phyloP scores from a whole-genome alignment of 1,140 invertebrate species.

The Acromyrmex heyeri region DNA sequence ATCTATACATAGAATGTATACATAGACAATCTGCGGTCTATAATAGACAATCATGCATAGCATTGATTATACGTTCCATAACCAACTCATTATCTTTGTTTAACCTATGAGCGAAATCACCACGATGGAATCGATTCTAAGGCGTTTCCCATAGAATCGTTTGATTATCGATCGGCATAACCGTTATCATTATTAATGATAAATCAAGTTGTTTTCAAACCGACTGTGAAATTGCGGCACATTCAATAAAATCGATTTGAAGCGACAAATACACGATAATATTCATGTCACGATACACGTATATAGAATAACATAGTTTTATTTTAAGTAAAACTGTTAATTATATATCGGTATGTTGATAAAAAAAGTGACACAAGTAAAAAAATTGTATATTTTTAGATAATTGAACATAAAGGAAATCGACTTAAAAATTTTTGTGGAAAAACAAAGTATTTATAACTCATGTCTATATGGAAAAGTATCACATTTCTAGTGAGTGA shows the following conservation, averaged over 20 bases:
- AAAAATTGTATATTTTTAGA: too few species aligned
- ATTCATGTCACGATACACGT: background rate
- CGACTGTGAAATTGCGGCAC: background rate
- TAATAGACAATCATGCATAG: slow-evolving; percentile 2
- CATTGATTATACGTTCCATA: slow-evolving; percentile 43
- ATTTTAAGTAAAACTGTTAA: background rate
- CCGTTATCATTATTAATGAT: background rate
- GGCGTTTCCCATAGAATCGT: slow-evolving; percentile 2
- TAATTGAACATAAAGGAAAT: too few species aligned
- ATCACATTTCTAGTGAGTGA: too few species aligned
- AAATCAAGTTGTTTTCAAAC: slow-evolving; percentile 14
- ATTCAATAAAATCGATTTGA: background rate
- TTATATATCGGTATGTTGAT: background rate
- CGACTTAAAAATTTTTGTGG: too few species aligned
- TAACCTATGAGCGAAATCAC: slow-evolving; percentile 13
- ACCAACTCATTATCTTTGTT: slow-evolving; percentile 36
- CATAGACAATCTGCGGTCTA: too few species aligned
- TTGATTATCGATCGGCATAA: slow-evolving; percentile 9
- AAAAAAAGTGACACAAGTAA: background rate
- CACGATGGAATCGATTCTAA: slow-evolving; percentile 7
- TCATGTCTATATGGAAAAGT: too few species aligned
- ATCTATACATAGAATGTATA: background rate
- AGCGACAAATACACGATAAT: background rate
- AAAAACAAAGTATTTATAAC: too few species aligned
- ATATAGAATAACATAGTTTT: background rate